A percentile compares a stretch with the other conserved stretches of the same genome.
These are phyloP conservation scores for Acanthosepion esculentum DNA, from an alignment of 2,888 invertebrate genomes.

Conservation along the genomic window DNA sequence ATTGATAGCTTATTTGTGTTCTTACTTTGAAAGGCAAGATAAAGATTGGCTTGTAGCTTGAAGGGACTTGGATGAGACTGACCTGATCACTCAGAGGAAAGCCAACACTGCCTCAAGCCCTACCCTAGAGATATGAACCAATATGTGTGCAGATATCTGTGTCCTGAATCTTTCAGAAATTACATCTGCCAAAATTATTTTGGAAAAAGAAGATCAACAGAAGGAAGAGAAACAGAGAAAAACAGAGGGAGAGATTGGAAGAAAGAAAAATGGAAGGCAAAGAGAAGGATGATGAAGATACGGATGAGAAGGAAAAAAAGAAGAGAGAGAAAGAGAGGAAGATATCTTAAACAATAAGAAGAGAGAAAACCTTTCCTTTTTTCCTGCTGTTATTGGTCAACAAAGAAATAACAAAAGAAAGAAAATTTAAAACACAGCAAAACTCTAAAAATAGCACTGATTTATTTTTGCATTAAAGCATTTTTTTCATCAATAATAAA, in stretches of 20 bases:
- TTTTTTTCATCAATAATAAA: too few species aligned
- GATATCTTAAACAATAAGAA: too few species aligned
- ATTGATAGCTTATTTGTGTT: slow-evolving; percentile 2
- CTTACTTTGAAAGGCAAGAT: neutral
- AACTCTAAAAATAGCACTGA: too few species aligned
- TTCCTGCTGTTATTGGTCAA: too few species aligned
- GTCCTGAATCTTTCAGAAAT: neutral
- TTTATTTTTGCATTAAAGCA: too few species aligned
- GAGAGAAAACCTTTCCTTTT: too few species aligned
- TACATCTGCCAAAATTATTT: neutral
- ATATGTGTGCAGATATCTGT: neutral
- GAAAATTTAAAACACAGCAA: too few species aligned
- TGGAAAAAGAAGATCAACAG: neutral
- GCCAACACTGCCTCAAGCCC: too few species aligned
- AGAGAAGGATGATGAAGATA: neutral
- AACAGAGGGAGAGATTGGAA: neutral
- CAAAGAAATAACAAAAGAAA: too few species aligned
- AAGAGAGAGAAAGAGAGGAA: too few species aligned
- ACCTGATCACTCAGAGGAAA: neutral
- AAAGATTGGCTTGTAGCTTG: neutral
- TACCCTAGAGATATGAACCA: too few species aligned
- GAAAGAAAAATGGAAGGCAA: neutral
- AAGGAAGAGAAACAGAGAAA: neutral
- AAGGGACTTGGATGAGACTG: neutral
- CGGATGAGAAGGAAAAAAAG: neutral